A percentile compares a stretch with the other conserved stretches of the same genome.
Evolutionary conservation across 1,140 invertebrate genomes (phyloP).

Genomic region (Pseudoatta argentina): DNA sequence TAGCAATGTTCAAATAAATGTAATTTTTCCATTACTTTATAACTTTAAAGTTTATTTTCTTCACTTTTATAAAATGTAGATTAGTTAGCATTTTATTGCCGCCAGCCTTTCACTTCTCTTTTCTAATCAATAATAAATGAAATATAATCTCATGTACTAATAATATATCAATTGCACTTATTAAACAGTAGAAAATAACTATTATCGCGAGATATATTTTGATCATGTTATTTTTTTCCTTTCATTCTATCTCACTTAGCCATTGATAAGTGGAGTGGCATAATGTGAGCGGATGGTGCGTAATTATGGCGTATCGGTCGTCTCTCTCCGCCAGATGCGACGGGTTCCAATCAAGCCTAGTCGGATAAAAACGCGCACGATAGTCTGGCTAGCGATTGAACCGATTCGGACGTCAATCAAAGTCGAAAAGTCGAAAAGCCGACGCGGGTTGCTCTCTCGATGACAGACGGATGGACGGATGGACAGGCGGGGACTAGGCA

Average conservation of each 20-base stretch:
- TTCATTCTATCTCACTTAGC: not conserved
- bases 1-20: too few relatives aligned
- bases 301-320: constrained; percentile 55
- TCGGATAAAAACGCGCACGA: constrained; percentile 51
- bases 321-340: constrained; percentile 55
- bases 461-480: constrained; percentile 49
- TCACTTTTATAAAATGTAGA: too few relatives aligned
- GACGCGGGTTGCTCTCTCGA: constrained; percentile 46
- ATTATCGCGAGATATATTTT: not conserved
- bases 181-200: not conserved
- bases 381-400: constrained; percentile 60
- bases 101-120: not conserved
- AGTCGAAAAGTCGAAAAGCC: constrained; percentile 75
- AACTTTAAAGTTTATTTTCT: too few relatives aligned
- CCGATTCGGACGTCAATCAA: constrained; percentile 73
- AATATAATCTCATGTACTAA: too few relatives aligned
- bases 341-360: constrained; percentile 27
- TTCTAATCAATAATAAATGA: too few relatives aligned
- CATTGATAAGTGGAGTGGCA: constrained; percentile 16
- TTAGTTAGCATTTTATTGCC: not conserved
- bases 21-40: too few relatives aligned
- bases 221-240: not conserved
- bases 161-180: not conserved
- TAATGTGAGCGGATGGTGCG: constrained; percentile 38
- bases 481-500: constrained; percentile 44